A percentile compares a stretch with the other conserved stretches of the same genome.
These are phyloP conservation scores for Acanthornis magna DNA, from an alignment of 2,797 vertebrate species.

Conservation along the genomic window DNA sequence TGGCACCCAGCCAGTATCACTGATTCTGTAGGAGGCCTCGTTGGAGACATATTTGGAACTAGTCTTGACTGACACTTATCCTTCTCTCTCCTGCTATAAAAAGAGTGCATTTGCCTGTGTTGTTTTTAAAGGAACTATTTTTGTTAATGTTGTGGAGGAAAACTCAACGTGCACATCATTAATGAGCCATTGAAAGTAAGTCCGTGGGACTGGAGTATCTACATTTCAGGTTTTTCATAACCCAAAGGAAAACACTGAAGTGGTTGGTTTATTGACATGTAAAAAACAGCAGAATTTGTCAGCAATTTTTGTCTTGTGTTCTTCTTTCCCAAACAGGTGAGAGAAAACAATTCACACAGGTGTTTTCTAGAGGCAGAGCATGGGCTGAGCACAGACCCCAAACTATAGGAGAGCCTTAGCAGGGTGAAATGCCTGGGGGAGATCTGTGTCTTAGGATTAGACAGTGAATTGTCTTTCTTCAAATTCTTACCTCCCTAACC, in stretches of 20 bases:
- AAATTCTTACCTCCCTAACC: not conserved
- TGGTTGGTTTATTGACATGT: not conserved
- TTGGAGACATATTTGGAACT: not conserved
- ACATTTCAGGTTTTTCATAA: not conserved
- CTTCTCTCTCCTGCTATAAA: conserved; percentile 31
- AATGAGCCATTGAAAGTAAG: not conserved
- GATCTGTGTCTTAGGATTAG: not conserved
- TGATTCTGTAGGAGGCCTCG: conserved; percentile 11
- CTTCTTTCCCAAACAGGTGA: not conserved
- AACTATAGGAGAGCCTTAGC: not conserved
- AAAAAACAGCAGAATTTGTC: not conserved
- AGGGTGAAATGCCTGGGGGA: not conserved
- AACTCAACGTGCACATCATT: not conserved
- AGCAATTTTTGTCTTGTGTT: not conserved
- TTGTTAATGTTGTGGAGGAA: not conserved
- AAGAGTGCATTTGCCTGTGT: not conserved
- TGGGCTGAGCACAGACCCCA: not conserved
- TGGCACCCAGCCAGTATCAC: conserved; percentile 30
- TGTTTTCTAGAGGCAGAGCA: not conserved
- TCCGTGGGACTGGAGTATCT: not conserved
- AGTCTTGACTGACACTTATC: conserved; percentile 32
- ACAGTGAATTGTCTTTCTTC: not conserved
- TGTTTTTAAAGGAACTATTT: not conserved
- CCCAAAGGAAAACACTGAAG: not conserved
- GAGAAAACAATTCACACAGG: not conserved